Base-by-base conservation (phyloP, 2,797 vertebrate genomes). In the Sebastes steindachneri region DNA sequence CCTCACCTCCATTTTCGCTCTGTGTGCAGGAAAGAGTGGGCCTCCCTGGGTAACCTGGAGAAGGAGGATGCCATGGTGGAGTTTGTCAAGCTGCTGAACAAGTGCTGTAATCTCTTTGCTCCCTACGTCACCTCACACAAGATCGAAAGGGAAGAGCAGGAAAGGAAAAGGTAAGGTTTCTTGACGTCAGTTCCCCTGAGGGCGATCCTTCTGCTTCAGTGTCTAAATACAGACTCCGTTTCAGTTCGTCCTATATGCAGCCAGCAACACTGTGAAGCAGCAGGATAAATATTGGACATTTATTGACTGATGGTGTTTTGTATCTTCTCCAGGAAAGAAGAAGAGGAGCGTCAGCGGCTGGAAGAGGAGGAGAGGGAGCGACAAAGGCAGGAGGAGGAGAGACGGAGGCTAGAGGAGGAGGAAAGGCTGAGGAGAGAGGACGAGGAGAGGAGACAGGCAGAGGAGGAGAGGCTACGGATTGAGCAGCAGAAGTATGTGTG, bases 21-120 rank as follows among this genome's bases (percentile, higher is more conserved):
- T 84, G n/a, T 79, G 15, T 79, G 54, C 89, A 99, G 98, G 94
- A 98, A 96, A 96, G 99, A 99, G 93, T 99, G 99, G 99, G 97
- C 98, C 25, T 93, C 97, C 19, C 91, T 99, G 86, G 98, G 98
- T 55, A 98, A 94, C 92, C 96, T 98, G 95, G 96, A 96, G 77
- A 99, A 97, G 85, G 97, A 98, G 51, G 97, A 98, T 41, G 97
- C 98, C 86, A 99, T 99, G 99, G 96, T 98, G 73, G 98, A 99
- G 84, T 99, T 99, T 92, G 97, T 99, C 68, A 97, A 96, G 86
- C 95, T 99, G 63, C 94, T 99, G 17, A 99, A 98, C 83, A 97
- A 97, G 86, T 99, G 98, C 90, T 99, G 98, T 86, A 97, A 95
- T 91, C 97, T 99, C 71, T 99, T 99, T 82, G 98, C 97, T 64